Percentiles rank a stretch among this genome's conserved stretches.
Conservation (phyloP, 1,140 invertebrate species). For the Trigoniulus corallinus region DNA sequence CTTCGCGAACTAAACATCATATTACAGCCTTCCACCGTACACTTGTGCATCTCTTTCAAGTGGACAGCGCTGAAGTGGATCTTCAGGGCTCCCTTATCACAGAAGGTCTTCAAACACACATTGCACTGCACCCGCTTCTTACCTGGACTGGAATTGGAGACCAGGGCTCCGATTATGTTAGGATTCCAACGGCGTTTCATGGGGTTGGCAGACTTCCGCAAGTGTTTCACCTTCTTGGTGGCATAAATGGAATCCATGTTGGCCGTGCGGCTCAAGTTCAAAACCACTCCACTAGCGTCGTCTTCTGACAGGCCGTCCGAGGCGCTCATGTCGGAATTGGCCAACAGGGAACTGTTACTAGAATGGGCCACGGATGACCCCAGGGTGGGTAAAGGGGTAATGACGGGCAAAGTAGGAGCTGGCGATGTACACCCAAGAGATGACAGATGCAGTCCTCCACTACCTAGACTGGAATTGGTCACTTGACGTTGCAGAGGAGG, state of each 20-base stretch:
- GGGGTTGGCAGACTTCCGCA: constrained; percentile 65
- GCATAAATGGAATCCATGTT: constrained; percentile 19
- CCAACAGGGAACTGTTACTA: constrained; percentile 14
- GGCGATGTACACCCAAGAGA: constrained; percentile 36
- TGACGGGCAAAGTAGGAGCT: constrained; percentile 18
- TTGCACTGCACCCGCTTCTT: constrained; percentile 97
- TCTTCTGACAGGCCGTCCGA: constrained; percentile 16
- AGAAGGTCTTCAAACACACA: constrained; percentile 96
- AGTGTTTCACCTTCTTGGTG: constrained; percentile 30
- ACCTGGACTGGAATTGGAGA: constrained; percentile 77
- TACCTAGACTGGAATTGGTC: no score
- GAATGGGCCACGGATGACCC: constrained; percentile 21
- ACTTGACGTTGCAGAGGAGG: no score
- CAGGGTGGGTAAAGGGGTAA: constrained; percentile 19
- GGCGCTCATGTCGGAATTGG: constrained; percentile 11
- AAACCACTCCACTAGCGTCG: constrained; percentile 18
- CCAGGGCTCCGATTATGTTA: constrained; percentile 67
- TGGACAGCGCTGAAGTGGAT: constrained; percentile 99
- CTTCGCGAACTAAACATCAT: constrained; percentile 98
- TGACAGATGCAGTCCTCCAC: constrained; percentile 22
- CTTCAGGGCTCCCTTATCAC: constrained; percentile 98
- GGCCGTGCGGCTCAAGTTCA: constrained; percentile 11
- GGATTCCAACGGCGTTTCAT: constrained; percentile 85
- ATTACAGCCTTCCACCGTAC: constrained; percentile 93
- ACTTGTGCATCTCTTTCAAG: constrained; percentile 97